phyloP scores from a whole-genome alignment of 2,797 vertebrate species.

The Onychomys arenicola region DNA sequence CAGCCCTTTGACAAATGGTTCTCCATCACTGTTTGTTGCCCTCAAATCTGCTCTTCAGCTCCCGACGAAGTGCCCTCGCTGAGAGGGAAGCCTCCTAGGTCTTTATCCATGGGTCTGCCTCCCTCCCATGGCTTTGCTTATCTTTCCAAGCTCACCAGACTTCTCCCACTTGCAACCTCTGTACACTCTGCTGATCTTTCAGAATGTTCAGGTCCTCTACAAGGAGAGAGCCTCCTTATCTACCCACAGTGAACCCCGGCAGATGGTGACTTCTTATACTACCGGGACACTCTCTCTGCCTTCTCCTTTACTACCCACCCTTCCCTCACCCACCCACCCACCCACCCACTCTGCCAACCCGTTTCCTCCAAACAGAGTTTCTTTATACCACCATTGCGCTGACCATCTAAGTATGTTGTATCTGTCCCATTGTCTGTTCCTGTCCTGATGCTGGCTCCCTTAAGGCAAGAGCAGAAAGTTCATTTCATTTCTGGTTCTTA shows the following conservation, averaged over 20 bases:
- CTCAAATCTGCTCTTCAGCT: not conserved
- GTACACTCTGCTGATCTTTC: not conserved
- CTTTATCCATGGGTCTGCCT: too few relatives aligned
- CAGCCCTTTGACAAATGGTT: not conserved
- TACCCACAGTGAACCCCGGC: fast-evolving
- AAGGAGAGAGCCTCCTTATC: not conserved
- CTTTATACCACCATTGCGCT: not conserved
- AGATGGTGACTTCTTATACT: not conserved
- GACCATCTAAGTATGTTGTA: not conserved
- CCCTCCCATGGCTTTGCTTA: not conserved
- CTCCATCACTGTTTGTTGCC: not conserved
- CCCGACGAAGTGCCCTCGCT: not conserved
- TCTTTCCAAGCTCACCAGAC: not conserved
- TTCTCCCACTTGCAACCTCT: not conserved
- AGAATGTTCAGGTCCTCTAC: not conserved
- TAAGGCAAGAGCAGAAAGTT: not conserved
- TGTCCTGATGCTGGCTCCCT: not conserved
- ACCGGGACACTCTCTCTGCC: not conserved
- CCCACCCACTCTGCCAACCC: too few relatives aligned
- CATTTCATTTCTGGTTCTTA: not conserved
- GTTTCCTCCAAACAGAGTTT: not conserved
- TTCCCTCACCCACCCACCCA: not conserved
- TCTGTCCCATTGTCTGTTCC: not conserved
- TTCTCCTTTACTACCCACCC: not conserved
- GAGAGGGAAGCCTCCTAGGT: not conserved